These are phyloP conservation scores for Conchocele bisecta DNA, from an alignment of 2,888 invertebrate species.

Conservation along the genomic window DNA sequence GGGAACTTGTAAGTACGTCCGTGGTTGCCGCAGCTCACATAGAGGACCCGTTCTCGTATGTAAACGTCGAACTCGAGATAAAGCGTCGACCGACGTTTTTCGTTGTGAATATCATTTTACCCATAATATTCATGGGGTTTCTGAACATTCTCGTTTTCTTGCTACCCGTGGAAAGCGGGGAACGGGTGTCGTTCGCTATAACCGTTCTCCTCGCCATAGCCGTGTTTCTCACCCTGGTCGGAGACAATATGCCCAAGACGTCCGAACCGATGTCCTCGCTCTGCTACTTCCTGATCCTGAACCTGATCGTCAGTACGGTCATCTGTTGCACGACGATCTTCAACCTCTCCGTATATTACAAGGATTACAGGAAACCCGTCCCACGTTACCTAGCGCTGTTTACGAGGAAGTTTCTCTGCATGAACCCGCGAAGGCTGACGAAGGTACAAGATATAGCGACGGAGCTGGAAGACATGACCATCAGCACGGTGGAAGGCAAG, in stretches of 20 bases:
- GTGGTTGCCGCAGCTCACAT: not conserved
- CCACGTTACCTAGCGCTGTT: not conserved
- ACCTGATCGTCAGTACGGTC: conserved; percentile 23
- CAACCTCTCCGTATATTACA: conserved; percentile 20
- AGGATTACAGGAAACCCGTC: conserved; percentile 86
- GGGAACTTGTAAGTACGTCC: conserved; percentile 23
- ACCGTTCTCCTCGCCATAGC: conserved; percentile 44
- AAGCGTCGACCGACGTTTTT: conserved; percentile 33
- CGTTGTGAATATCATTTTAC: conserved; percentile 34
- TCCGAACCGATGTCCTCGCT: conserved; percentile 39
- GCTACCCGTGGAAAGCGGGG: conserved; percentile 44
- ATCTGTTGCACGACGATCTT: conserved; percentile 31
- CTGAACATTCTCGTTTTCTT: conserved; percentile 38
- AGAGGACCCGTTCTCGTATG: not conserved
- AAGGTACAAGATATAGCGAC: not conserved
- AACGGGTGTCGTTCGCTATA: conserved; percentile 42
- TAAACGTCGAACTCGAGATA: conserved; percentile 17
- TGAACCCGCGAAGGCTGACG: not conserved
- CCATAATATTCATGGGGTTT: conserved; percentile 37
- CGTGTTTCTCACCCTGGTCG: conserved; percentile 47
- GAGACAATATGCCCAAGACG: conserved; percentile 41
- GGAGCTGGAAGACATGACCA: not conserved
- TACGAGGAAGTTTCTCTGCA: conserved; percentile 3
- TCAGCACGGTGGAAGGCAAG: not conserved
- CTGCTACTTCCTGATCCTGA: conserved; percentile 38